Percentiles rank a stretch among this genome's conserved stretches.
Conservation (phyloP, 2,888 invertebrate species). For the Atherix ibis region DNA sequence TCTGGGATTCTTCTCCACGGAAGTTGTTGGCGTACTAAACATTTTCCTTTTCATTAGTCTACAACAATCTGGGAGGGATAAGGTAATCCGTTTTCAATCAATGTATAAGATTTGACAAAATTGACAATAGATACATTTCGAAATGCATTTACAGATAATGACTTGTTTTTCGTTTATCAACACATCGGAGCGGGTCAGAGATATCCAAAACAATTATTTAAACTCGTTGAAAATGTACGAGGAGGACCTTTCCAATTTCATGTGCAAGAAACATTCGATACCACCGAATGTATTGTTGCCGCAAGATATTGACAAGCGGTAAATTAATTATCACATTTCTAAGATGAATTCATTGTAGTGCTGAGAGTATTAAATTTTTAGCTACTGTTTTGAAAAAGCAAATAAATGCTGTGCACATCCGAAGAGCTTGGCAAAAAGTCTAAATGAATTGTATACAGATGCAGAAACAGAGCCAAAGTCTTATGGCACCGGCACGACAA, state of each 20-base stretch:
- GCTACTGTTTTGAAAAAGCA: slow-evolving; percentile 30
- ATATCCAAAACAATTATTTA: too few relatives aligned
- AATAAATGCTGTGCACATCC: slow-evolving; percentile 27
- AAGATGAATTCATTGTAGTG: too few relatives aligned
- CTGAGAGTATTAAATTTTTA: too few relatives aligned
- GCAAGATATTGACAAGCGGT: slow-evolving; percentile 6
- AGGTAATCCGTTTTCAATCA: slow-evolving; percentile 18
- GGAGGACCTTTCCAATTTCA: slow-evolving; percentile 6
- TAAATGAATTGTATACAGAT: slow-evolving; percentile 30
- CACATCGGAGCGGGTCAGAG: slow-evolving; percentile 22
- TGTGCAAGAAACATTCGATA: slow-evolving; percentile 11
- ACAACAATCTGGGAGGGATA: slow-evolving; percentile 28
- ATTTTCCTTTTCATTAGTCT: slow-evolving; percentile 64
- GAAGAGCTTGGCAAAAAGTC: slow-evolving; percentile 28
- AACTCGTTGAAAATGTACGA: slow-evolving; percentile 5
- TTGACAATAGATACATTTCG: slow-evolving; percentile 1
- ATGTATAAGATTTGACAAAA: not conserved
- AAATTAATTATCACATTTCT: not conserved
- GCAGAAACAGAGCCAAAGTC: too few relatives aligned
- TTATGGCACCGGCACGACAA: too few relatives aligned
- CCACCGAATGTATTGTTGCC: slow-evolving; percentile 2
- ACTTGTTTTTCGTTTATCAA: slow-evolving; percentile 25
- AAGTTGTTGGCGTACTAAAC: slow-evolving; percentile 72
- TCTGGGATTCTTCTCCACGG: slow-evolving; percentile 67
- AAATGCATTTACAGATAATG: slow-evolving; percentile 18